A percentile compares a stretch with the other conserved stretches of the same genome.
phyloP scores from a whole-genome alignment of 1,140 invertebrate species.

The Diuraphis noxia region DNA sequence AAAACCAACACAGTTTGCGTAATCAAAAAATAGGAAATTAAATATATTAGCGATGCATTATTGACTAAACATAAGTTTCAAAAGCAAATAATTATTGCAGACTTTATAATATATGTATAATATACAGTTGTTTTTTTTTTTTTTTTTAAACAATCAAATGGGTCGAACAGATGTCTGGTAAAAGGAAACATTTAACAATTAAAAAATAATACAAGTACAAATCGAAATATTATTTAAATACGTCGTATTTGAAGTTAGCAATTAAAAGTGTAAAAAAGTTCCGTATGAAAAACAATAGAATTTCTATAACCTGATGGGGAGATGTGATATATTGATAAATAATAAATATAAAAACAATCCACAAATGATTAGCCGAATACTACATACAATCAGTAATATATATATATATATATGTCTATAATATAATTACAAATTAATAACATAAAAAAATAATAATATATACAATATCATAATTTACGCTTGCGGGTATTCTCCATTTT shows the following conservation, averaged over 20 bases:
- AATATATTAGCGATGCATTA: slow-evolving; percentile 42
- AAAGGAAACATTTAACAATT: background rate
- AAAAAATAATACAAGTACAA: background rate
- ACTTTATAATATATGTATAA: slow-evolving; percentile 8
- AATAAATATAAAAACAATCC: slow-evolving; percentile 24
- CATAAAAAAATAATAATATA: slow-evolving; percentile 22
- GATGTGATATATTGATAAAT: background rate
- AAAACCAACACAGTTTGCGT: background rate
- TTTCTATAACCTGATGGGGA: background rate
- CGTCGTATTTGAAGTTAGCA: background rate
- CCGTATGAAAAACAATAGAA: background rate
- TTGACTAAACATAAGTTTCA: slow-evolving; percentile 44
- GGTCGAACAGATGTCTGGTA: background rate
- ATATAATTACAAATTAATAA: slow-evolving; percentile 22
- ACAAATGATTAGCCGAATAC: slow-evolving; percentile 38
- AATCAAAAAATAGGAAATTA: slow-evolving; percentile 52
- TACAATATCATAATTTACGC: background rate
- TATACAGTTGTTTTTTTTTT: background rate
- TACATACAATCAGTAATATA: background rate
- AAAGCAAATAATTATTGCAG: background rate
- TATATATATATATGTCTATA: background rate
- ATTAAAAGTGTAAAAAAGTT: background rate
- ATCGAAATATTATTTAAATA: background rate
- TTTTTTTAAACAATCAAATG: background rate
- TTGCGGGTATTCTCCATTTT: background rate